These are phyloP conservation scores for Menura novaehollandiae DNA, from an alignment of 2,113 vertebrate species.

Conservation along the genomic window DNA sequence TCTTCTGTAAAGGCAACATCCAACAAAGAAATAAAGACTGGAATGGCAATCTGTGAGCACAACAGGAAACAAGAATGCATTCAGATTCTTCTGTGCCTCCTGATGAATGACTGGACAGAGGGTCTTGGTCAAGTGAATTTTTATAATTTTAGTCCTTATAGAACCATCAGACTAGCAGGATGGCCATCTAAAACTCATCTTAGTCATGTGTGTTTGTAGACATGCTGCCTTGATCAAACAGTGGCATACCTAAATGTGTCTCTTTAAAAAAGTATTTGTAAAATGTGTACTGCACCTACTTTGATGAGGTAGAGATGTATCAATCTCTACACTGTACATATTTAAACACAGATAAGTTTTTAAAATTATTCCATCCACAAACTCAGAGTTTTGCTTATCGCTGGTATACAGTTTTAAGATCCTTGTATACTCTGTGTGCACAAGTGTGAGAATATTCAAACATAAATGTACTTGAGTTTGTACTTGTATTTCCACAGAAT, in stretches of 20 bases:
- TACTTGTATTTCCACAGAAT: not conserved
- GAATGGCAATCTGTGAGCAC: not conserved
- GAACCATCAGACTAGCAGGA: not conserved
- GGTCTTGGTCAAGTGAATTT: not conserved
- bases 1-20: not conserved
- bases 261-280: not conserved
- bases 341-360: not conserved
- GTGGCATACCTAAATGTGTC: not conserved
- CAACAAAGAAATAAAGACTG: not conserved
- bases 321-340: not conserved
- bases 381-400: not conserved
- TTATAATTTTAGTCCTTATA: not conserved
- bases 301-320: not conserved
- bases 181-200: not conserved
- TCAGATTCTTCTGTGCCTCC: not conserved
- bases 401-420: not conserved
- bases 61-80: not conserved
- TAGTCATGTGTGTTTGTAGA: not conserved
- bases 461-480: not conserved
- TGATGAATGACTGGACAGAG: not conserved
- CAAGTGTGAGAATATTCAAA: not conserved
- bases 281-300: not conserved
- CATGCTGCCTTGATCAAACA: not conserved
- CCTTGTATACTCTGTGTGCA: fast-evolving
- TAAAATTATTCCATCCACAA: not conserved